Conservation (phyloP, 2,113 vertebrate genomes). For the Platichthys stellatus region DNA sequence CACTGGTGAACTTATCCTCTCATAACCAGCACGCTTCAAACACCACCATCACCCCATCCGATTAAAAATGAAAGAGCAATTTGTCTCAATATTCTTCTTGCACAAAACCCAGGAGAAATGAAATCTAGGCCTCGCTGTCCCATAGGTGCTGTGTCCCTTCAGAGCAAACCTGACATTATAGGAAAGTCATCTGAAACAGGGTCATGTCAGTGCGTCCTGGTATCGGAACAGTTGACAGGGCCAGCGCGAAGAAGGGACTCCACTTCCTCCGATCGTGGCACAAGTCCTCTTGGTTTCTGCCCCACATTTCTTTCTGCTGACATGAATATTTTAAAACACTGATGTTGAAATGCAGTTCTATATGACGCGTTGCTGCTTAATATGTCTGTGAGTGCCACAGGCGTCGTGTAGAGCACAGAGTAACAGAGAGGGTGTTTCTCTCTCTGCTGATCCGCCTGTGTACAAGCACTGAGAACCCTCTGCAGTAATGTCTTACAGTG, state of each 20-base stretch:
- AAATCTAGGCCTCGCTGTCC: slow-evolving; percentile 62
- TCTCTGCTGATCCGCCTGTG: slow-evolving; percentile 40
- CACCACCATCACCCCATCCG: slow-evolving; percentile 1
- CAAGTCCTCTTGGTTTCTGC: slow-evolving; percentile 55
- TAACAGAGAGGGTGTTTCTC: slow-evolving; percentile 9
- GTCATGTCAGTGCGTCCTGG: slow-evolving; percentile 48
- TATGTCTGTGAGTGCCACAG: slow-evolving; percentile 49
- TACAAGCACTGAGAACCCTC: slow-evolving; percentile 13
- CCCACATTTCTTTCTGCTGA: slow-evolving; percentile 44
- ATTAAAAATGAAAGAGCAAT: slow-evolving; percentile 41
- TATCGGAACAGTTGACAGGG: slow-evolving; percentile 37
- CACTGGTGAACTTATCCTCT: neutral
- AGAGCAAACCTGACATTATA: slow-evolving; percentile 50
- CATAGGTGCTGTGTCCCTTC: slow-evolving; percentile 59
- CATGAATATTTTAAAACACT: slow-evolving; percentile 74
- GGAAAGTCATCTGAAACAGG: slow-evolving; percentile 69
- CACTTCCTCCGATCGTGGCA: slow-evolving; percentile 50
- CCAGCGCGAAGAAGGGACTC: slow-evolving; percentile 42
- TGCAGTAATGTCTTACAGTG: slow-evolving; percentile 6
- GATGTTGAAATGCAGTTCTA: slow-evolving; percentile 60
- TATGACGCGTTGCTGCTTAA: slow-evolving; percentile 40
- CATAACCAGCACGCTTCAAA: neutral
- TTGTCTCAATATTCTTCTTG: slow-evolving; percentile 33
- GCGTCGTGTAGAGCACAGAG: slow-evolving; percentile 30
- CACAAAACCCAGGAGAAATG: slow-evolving; percentile 52